Percentiles rank a stretch among this genome's conserved stretches.
Evolutionary conservation across 2,888 invertebrate genomes (phyloP).

Genomic region (Heliconius erato): DNA sequence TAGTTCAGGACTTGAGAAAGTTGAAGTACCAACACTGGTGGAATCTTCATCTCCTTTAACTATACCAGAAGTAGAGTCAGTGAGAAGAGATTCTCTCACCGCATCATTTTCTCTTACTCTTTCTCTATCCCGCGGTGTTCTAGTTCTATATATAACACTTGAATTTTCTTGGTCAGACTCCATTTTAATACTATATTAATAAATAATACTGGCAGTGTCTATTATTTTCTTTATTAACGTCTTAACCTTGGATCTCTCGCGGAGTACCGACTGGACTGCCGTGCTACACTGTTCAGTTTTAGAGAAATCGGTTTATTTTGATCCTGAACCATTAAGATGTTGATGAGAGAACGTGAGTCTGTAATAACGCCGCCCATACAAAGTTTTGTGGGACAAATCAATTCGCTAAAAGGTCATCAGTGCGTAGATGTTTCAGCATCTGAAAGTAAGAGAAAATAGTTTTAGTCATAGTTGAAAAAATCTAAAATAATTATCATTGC

Average conservation of each 20-base stretch:
- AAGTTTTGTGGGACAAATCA: conserved; percentile 57
- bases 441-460: not conserved
- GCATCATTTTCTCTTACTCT: conserved; percentile 60
- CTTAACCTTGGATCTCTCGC: conserved; percentile 87
- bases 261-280: conserved; percentile 81
- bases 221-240: conserved; percentile 65
- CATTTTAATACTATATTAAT: conserved; percentile 67
- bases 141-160: conserved; percentile 68
- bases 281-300: conserved; percentile 82
- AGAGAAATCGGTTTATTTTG: conserved; percentile 83
- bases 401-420: not conserved
- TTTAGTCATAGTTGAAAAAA: too few species aligned
- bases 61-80: conserved; percentile 82
- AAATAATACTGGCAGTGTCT: conserved; percentile 73
- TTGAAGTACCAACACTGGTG: conserved; percentile 66
- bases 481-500: too few species aligned
- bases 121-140: conserved; percentile 67
- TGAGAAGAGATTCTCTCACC: conserved; percentile 74
- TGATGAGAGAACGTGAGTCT: conserved; percentile 60
- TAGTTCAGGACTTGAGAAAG: conserved; percentile 77
- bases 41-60: conserved; percentile 77
- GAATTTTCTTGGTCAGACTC: conserved; percentile 66
- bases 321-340: conserved; percentile 85
- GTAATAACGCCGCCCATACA: conserved; percentile 75
- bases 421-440: conserved; percentile 12